phyloP scores from a whole-genome alignment of 1,140 invertebrate species.

The Pantala flavescens region DNA sequence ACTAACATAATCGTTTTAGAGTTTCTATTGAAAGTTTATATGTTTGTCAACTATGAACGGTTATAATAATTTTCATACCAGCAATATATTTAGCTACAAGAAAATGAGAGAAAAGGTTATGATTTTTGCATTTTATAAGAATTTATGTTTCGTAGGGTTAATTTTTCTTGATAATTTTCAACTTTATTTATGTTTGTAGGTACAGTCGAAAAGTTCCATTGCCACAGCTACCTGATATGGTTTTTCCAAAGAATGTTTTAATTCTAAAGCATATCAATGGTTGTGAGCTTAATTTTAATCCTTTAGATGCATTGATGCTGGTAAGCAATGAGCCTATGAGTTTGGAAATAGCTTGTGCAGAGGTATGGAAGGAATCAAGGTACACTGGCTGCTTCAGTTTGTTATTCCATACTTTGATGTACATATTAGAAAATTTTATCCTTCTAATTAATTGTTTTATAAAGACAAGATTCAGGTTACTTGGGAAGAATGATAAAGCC shows the following conservation, averaged over 20 bases:
- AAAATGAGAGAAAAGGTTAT: too few relatives aligned
- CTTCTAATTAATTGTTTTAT: constrained; percentile 22
- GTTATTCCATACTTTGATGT: background rate
- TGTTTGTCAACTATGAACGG: too few relatives aligned
- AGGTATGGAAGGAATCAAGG: constrained; percentile 79
- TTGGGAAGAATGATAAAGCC: constrained; percentile 67
- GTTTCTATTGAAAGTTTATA: too few relatives aligned
- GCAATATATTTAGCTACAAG: too few relatives aligned
- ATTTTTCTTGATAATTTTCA: too few relatives aligned
- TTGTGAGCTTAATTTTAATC: constrained; percentile 70
- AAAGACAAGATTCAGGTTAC: constrained; percentile 44
- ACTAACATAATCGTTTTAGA: too few relatives aligned
- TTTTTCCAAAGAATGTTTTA: constrained; percentile 84
- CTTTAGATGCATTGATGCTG: constrained; percentile 75
- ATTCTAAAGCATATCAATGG: constrained; percentile 56
- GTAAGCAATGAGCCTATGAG: constrained; percentile 52
- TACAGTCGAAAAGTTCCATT: constrained; percentile 65
- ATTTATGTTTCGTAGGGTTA: too few relatives aligned
- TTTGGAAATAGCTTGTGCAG: constrained; percentile 75
- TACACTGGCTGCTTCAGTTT: constrained; percentile 27
- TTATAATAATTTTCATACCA: too few relatives aligned
- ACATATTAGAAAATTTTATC: background rate
- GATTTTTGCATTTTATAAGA: too few relatives aligned
- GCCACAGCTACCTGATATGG: constrained; percentile 94
- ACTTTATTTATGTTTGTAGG: constrained; percentile 34